Percentiles rank a stretch among this genome's conserved stretches.
Conservation (phyloP, 2,888 invertebrate species). For the Clunio marinus region DNA sequence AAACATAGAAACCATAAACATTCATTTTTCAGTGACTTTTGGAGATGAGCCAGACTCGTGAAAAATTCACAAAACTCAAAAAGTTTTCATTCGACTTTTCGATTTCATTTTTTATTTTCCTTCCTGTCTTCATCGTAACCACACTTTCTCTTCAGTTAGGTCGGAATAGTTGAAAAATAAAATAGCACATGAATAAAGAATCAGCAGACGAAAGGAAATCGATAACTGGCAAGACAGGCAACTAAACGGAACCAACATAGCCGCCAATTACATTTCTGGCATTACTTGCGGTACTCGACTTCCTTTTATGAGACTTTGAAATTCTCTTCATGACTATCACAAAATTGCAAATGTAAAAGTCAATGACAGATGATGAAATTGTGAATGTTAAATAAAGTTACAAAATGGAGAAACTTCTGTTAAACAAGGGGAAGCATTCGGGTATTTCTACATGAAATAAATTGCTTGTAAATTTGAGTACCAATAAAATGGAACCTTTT, state of each 20-base stretch:
- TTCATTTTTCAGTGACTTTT: neutral
- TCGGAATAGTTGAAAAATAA: neutral
- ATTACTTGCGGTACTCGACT: neutral
- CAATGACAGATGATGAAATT: neutral
- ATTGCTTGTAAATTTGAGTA: conserved; percentile 15
- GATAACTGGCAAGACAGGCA: neutral
- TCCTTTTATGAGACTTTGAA: neutral
- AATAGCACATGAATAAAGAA: conserved; percentile 21
- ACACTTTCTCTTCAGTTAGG: neutral
- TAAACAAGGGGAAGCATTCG: neutral
- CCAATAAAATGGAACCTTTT: conserved; percentile 5
- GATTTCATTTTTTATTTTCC: too few species aligned
- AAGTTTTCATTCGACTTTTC: neutral
- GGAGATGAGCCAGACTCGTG: conserved; percentile 8
- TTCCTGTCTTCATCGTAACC: too few species aligned
- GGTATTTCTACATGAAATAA: conserved; percentile 12
- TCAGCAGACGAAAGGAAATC: conserved; percentile 2
- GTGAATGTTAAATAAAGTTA: neutral
- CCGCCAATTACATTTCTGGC: conserved; percentile 1
- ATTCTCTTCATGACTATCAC: too few species aligned
- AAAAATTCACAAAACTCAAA: neutral
- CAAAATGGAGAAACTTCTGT: neutral
- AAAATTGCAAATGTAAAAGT: too few species aligned
- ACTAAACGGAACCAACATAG: neutral
- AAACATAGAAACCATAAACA: conserved; percentile 1